Percentiles rank a stretch among this genome's conserved stretches.
phyloP scores from a whole-genome alignment of 2,888 invertebrate species.

The Argyresthia goedartella region DNA sequence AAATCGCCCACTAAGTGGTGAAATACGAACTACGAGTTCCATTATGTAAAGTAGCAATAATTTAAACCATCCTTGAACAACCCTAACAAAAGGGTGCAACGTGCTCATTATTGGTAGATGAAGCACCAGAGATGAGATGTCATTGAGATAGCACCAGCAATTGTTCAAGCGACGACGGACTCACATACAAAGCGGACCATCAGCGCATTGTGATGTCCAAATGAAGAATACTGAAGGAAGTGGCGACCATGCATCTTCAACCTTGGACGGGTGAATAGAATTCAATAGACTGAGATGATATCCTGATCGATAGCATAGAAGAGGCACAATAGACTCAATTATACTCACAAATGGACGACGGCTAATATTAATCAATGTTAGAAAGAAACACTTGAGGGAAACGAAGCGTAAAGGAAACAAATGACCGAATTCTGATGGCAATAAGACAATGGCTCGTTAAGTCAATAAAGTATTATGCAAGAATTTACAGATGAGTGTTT shows the following conservation, averaged over 20 bases:
- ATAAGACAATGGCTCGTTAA: conserved; percentile 32
- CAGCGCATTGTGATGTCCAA: conserved; percentile 56
- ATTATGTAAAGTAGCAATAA: no score
- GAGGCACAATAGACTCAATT: conserved; percentile 1
- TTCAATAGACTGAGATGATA: background rate
- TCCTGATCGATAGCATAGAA: conserved; percentile 13
- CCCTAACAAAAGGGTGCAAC: conserved; percentile 12
- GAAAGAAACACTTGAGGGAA: background rate
- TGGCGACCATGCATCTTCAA: conserved; percentile 42
- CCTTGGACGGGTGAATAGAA: conserved; percentile 40
- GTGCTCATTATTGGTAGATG: conserved; percentile 21
- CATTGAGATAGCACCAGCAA: conserved; percentile 53
- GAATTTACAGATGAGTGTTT: conserved; percentile 13
- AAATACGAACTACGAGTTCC: no score
- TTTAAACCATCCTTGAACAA: background rate
- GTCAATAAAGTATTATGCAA: conserved; percentile 14
- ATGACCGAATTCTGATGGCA: background rate
- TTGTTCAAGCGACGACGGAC: conserved; percentile 25
- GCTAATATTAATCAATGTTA: conserved; percentile 3
- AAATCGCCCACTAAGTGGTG: no score
- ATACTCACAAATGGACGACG: conserved; percentile 3
- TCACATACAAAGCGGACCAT: conserved; percentile 39
- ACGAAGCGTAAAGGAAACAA: conserved; percentile 1
- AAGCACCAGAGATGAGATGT: conserved; percentile 34
- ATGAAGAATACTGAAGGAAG: conserved; percentile 51